A percentile compares a stretch with the other conserved stretches of the same genome.
Conservation (phyloP, 2,113 vertebrate genomes). For the Amblyopsis rosae region DNA sequence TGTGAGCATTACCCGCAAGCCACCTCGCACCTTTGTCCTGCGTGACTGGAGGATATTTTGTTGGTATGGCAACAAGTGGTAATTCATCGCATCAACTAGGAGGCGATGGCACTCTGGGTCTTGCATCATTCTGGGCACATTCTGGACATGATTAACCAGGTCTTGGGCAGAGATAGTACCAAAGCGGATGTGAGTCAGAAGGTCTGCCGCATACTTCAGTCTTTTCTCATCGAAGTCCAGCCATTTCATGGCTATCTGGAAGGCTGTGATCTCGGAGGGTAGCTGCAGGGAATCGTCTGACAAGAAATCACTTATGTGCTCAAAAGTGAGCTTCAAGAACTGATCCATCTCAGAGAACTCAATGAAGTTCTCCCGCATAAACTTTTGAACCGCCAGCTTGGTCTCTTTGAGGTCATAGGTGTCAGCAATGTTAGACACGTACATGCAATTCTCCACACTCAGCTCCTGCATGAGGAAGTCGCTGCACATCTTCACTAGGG, state of each 20-base stretch:
- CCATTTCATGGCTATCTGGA: slow-evolving; percentile 98
- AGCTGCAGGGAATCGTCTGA: slow-evolving; percentile 92
- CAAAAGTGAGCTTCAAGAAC: slow-evolving; percentile 97
- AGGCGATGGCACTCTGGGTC: slow-evolving; percentile 95
- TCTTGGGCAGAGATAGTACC: slow-evolving; percentile 97
- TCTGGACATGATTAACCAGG: slow-evolving; percentile 94
- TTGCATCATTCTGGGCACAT: slow-evolving; percentile 97
- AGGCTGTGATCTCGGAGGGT: slow-evolving; percentile 95
- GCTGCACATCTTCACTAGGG: slow-evolving; percentile 97
- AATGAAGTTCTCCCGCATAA: slow-evolving; percentile 96
- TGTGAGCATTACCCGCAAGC: slow-evolving; percentile 89
- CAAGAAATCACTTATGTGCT: slow-evolving; percentile 97
- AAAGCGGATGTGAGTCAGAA: slow-evolving; percentile 92
- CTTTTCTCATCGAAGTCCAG: slow-evolving; percentile 97
- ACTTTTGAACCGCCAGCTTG: slow-evolving; percentile 90
- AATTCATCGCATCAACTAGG: slow-evolving; percentile 98
- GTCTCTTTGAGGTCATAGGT: slow-evolving; percentile 91
- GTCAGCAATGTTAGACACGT: slow-evolving; percentile 93
- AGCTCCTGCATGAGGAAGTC: slow-evolving; percentile 95
- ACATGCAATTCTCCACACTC: slow-evolving; percentile 97
- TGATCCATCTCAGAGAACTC: slow-evolving; percentile 98
- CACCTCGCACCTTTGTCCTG: slow-evolving; percentile 95
- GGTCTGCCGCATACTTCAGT: slow-evolving; percentile 89
- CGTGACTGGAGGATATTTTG: slow-evolving; percentile 97
- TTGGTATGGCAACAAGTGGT: slow-evolving; percentile 94